Conservation (phyloP, 2,797 vertebrate species). For the Sus cebifrons region DNA sequence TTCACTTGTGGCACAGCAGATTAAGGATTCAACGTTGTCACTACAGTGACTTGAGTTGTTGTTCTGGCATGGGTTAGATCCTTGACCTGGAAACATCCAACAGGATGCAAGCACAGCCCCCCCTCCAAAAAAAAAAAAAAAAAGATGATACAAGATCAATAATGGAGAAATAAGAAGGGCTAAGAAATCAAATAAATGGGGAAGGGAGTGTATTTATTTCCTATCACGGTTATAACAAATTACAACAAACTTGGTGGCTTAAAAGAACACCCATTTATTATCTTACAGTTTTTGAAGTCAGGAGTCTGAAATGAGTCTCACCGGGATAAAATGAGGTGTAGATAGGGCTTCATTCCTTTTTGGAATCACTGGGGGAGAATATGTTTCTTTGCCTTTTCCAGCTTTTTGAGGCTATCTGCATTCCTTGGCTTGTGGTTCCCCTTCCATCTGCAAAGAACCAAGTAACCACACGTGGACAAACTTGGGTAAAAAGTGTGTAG, state of each 20-base stretch:
- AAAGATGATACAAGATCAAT: not conserved
- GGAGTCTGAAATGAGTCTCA: not conserved
- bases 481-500: not conserved
- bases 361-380: not conserved
- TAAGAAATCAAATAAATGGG: not conserved
- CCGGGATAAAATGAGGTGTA: not conserved
- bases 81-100: too few relatives aligned
- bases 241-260: not conserved
- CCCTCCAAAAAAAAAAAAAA: too few relatives aligned
- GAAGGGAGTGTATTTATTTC: slow-evolving; percentile 1
- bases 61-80: too few relatives aligned
- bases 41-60: too few relatives aligned
- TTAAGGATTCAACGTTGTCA: too few relatives aligned
- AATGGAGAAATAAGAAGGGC: not conserved
- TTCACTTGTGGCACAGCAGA: too few relatives aligned
- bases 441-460: slow-evolving; percentile 3
- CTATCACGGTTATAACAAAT: slow-evolving; percentile 8
- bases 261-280: slow-evolving; percentile 4
- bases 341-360: not conserved
- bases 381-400: slow-evolving; percentile 41
- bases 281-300: not conserved
- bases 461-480: not conserved
- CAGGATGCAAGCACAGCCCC: too few relatives aligned
- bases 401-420: not conserved
- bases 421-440: not conserved